A percentile compares a stretch with the other conserved stretches of the same genome.
Evolutionary conservation across 2,797 vertebrate species (phyloP).

Genomic region (Trichosurus vulpecula): DNA sequence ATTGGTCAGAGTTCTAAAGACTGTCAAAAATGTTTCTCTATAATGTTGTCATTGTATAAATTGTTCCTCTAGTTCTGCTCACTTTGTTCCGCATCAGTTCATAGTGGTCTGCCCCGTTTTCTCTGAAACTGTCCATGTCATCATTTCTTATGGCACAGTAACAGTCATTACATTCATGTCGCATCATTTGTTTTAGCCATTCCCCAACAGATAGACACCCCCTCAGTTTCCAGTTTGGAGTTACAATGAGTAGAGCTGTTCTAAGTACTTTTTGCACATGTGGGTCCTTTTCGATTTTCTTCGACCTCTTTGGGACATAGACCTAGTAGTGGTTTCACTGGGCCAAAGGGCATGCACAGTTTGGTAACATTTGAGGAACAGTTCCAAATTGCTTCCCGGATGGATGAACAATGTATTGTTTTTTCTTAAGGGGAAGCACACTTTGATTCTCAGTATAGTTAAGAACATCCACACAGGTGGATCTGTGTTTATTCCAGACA

Average conservation of each 20-base stretch:
- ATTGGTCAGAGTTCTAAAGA: background rate
- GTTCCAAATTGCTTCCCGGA: background rate
- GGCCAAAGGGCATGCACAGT: background rate
- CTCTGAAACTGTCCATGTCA: background rate
- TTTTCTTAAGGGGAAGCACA: background rate
- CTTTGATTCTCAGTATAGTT: background rate
- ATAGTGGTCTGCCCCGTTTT: background rate
- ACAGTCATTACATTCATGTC: background rate
- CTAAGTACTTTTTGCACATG: background rate
- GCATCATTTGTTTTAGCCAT: background rate
- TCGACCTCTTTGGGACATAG: background rate
- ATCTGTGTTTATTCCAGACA: background rate
- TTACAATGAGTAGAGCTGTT: background rate
- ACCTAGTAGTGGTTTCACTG: background rate
- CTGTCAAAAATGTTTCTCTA: background rate
- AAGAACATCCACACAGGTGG: background rate
- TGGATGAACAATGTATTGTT: background rate
- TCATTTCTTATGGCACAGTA: background rate
- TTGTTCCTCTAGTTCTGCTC: background rate
- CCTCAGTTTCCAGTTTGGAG: background rate
- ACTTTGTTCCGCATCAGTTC: background rate
- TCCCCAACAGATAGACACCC: background rate
- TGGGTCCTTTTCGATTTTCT: background rate
- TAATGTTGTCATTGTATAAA: background rate
- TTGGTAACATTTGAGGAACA: background rate